phyloP scores from a whole-genome alignment of 2,113 vertebrate genomes.

The Illadopsis cleaveri region DNA sequence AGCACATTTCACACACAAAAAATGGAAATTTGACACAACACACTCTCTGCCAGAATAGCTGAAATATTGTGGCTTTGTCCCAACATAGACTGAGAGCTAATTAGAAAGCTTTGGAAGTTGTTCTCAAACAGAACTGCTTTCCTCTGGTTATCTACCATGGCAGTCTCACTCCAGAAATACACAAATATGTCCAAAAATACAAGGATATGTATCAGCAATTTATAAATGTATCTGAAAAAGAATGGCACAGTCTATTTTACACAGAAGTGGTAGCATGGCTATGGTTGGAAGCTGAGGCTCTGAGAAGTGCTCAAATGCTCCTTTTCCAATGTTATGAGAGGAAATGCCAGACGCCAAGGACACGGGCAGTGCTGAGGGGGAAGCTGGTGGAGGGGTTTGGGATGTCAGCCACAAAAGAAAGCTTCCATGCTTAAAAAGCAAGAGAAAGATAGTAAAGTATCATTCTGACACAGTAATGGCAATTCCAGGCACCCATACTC shows the following conservation, averaged over 20 bases:
- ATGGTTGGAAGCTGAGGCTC: background rate
- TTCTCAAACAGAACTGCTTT: conserved; percentile 15
- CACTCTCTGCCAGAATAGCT: conserved; percentile 5
- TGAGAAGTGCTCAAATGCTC: background rate
- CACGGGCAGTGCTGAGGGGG: background rate
- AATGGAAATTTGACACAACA: conserved; percentile 42
- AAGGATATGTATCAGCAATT: background rate
- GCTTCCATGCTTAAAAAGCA: background rate
- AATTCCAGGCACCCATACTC: background rate
- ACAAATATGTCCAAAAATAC: background rate
- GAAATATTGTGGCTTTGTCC: conserved; percentile 53
- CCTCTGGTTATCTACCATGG: background rate
- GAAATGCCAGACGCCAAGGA: background rate
- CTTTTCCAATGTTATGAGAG: accelerated
- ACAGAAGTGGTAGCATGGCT: background rate
- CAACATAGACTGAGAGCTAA: conserved; percentile 31
- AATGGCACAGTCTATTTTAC: background rate
- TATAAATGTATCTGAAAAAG: background rate
- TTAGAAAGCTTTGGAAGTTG: conserved; percentile 3
- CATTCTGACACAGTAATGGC: background rate
- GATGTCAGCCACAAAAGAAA: background rate
- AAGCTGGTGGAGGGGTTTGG: background rate
- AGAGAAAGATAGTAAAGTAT: background rate
- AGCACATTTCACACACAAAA: conserved; percentile 18
- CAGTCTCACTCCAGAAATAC: background rate